A percentile compares a stretch with the other conserved stretches of the same genome.
phyloP scores from a whole-genome alignment of 2,888 invertebrate species.

The Mythimna lalbum region DNA sequence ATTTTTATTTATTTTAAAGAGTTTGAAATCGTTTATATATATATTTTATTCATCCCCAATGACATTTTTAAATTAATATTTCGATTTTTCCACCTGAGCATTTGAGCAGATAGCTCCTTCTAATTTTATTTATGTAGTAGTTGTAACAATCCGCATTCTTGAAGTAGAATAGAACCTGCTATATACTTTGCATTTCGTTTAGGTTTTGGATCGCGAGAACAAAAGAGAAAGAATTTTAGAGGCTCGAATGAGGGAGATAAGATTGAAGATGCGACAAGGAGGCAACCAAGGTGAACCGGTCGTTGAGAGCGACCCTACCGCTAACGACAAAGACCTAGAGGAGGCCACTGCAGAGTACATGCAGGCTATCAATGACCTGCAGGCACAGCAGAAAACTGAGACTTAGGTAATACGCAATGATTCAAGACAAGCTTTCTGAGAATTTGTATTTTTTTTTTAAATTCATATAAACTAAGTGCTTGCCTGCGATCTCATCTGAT shows the following conservation, averaged over 20 bases:
- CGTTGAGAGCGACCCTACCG: slow-evolving; percentile 73
- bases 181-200: slow-evolving; percentile 9
- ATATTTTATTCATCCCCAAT: too few relatives aligned
- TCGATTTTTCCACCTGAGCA: too few relatives aligned
- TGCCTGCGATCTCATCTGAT: too few relatives aligned
- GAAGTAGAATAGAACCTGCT: not conserved
- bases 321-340: slow-evolving; percentile 80
- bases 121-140: too few relatives aligned
- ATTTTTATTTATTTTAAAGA: too few relatives aligned
- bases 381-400: slow-evolving; percentile 74
- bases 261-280: slow-evolving; percentile 91
- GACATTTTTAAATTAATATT: too few relatives aligned
- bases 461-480: too few relatives aligned
- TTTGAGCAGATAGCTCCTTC: too few relatives aligned
- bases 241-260: slow-evolving; percentile 95
- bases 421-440: not conserved
- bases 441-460: not conserved
- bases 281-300: slow-evolving; percentile 67
- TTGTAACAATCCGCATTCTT: too few relatives aligned
- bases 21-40: too few relatives aligned
- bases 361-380: slow-evolving; percentile 78
- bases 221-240: slow-evolving; percentile 97
- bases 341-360: slow-evolving; percentile 84
- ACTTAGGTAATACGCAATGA: slow-evolving; percentile 10
- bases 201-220: slow-evolving; percentile 97